A percentile compares a stretch with the other conserved stretches of the same genome.
These are phyloP conservation scores for Octodon degus DNA, from an alignment of 2,113 vertebrate species.

Conservation along the genomic window DNA sequence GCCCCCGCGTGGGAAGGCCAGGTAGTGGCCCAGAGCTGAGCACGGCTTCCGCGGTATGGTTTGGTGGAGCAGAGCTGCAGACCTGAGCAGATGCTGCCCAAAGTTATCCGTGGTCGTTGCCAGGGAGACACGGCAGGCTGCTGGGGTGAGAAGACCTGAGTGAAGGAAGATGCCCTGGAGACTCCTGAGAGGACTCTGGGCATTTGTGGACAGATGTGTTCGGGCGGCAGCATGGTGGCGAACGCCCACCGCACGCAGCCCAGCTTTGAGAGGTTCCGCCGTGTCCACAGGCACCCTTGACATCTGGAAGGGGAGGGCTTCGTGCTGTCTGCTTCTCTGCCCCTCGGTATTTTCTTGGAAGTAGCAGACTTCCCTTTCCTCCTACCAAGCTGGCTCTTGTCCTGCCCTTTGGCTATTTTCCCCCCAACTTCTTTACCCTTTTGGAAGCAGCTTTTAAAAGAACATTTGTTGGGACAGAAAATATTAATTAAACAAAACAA, in stretches of 20 bases:
- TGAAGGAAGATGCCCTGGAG: background rate
- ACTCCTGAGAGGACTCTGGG: background rate
- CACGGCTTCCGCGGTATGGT: background rate
- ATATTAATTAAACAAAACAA: background rate
- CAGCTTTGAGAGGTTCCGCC: background rate
- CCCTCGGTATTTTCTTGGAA: constrained; percentile 31
- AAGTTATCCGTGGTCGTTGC: background rate
- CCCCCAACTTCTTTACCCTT: constrained; percentile 37
- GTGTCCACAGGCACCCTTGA: background rate
- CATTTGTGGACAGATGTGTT: background rate
- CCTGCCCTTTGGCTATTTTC: background rate
- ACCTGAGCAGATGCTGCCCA: background rate
- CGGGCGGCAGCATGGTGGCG: background rate
- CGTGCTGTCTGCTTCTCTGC: constrained; percentile 18
- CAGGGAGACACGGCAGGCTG: background rate
- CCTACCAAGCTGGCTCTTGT: constrained; percentile 35
- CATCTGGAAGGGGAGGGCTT: background rate
- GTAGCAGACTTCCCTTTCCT: constrained; percentile 53
- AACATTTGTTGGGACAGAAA: constrained; percentile 32
- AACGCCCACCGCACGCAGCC: background rate
- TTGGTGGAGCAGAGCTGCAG: background rate
- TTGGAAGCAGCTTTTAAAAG: constrained; percentile 60
- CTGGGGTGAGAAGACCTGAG: background rate
- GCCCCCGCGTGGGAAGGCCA: background rate
- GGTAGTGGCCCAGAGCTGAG: background rate